Conservation (phyloP, 2,797 vertebrate genomes). For the Melanotaenia boesemani region DNA sequence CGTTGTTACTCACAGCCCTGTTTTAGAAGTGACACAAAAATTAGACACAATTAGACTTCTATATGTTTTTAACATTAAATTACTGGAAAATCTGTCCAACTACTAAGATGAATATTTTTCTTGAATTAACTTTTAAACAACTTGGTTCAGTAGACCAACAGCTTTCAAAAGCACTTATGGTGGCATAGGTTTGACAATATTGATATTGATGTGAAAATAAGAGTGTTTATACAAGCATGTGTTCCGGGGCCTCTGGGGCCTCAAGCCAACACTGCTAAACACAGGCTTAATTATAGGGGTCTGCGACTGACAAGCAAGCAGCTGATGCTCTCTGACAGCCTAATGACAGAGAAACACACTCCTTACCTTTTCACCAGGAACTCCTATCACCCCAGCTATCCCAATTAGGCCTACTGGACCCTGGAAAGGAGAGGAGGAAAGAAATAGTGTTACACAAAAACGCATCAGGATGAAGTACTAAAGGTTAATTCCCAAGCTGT, state of each 20-base stretch:
- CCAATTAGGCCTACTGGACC: slow-evolving; percentile 89
- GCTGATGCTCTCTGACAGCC: slow-evolving; percentile 74
- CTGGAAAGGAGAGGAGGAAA: slow-evolving; percentile 71
- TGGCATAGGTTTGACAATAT: slow-evolving; percentile 40
- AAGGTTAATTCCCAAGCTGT: slow-evolving; percentile 35
- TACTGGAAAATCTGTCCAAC: slow-evolving; percentile 10
- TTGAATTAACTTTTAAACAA: slow-evolving; percentile 1
- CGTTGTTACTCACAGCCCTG: background rate
- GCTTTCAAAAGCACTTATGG: slow-evolving; percentile 3
- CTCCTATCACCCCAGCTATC: slow-evolving; percentile 86
- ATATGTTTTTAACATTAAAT: background rate
- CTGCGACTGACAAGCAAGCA: slow-evolving; percentile 52
- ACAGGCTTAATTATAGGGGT: slow-evolving; percentile 72
- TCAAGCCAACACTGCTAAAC: slow-evolving; percentile 52
- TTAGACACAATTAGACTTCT: slow-evolving; percentile 3
- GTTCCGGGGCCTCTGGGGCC: slow-evolving; percentile 38
- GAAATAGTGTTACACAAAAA: slow-evolving; percentile 16
- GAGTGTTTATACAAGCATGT: slow-evolving; percentile 60
- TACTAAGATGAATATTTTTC: background rate
- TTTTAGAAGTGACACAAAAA: background rate
- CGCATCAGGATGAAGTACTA: slow-evolving; percentile 32
- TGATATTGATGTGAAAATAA: slow-evolving; percentile 56
- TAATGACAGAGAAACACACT: slow-evolving; percentile 72
- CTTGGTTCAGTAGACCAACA: background rate
- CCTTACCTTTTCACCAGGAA: slow-evolving; percentile 92